Percentiles rank a stretch among this genome's conserved stretches.
phyloP scores from a whole-genome alignment of 2,113 vertebrate genomes.

The Antechinus flavipes region DNA sequence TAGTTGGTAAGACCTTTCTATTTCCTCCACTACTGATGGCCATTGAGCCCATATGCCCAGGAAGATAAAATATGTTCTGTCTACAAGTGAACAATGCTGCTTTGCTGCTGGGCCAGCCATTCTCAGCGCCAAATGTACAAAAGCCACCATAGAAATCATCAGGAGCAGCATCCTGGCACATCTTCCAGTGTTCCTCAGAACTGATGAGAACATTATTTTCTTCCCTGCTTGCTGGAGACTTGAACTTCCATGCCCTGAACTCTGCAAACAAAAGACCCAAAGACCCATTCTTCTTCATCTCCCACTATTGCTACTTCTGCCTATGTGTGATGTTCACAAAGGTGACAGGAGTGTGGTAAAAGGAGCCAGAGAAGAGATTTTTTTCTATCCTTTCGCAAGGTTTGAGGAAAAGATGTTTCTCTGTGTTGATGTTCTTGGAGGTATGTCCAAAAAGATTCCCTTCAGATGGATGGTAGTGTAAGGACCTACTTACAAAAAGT shows the following conservation, averaged over 20 bases:
- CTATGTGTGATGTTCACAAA: background rate
- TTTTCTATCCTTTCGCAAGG: background rate
- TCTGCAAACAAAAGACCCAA: slow-evolving; percentile 8
- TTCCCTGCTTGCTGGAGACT: slow-evolving; percentile 33
- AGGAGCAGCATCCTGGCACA: background rate
- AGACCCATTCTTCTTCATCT: background rate
- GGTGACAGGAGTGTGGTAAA: no score
- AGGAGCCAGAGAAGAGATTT: background rate
- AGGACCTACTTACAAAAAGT: background rate
- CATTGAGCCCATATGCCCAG: slow-evolving; percentile 20
- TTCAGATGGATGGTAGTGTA: background rate
- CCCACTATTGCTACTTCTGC: background rate
- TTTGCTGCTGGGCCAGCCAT: background rate
- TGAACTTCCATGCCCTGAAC: background rate
- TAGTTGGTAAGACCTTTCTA: slow-evolving; percentile 34
- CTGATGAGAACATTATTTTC: background rate
- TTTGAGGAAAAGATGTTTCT: slow-evolving; percentile 7
- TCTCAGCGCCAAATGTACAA: background rate
- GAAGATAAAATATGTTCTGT: slow-evolving; percentile 14
- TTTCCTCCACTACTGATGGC: slow-evolving; percentile 51
- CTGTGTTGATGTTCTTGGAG: background rate
- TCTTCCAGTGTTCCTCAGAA: background rate
- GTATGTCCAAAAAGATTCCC: background rate
- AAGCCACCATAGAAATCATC: background rate
- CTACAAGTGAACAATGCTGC: slow-evolving; percentile 41